Evolutionary conservation across 2,888 invertebrate genomes (phyloP), one percentile per base, ranked within the genome.

Genomic region (Lepas anatifera): DNA sequence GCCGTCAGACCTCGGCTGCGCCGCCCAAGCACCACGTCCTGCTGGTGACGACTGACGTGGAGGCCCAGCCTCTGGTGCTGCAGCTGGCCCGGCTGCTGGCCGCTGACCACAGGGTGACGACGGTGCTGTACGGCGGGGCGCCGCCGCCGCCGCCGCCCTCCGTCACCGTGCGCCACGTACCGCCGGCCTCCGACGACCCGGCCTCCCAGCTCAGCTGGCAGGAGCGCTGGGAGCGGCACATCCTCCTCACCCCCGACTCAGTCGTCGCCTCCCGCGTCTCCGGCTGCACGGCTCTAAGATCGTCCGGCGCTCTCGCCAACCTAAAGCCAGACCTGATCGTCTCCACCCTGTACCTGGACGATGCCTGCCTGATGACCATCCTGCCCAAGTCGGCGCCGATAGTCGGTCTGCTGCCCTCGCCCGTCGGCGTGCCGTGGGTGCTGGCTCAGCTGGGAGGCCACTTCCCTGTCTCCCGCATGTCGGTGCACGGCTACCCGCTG

Each of bases 401-500:
- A 22, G 6, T 58, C 18, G 58, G 58, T 32, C 32, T 58, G 32
- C 27, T 58, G 32, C 13, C 58, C 32, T 58, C 58, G 32, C 7
- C 32, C 32, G 58, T 58, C 32, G 58, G 58, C 58, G 25, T 58
- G 29, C 58, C 58, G 2, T 58, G 58, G 58, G 58, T 58, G 6
- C 29, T 32, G 32, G 13, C 18, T 10, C 58, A 58, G 58, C 58
- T 58, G 58, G 58, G 58, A 3, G 58, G 58, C 18, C 58, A 58
- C 32, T 58, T 25, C 32, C 58, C 58, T 6, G 58, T 58, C 32
- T 22, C 32, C 32, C 58, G 32, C 32, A 16, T 58, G 32, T 22
- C 58, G 6, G 58, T 58, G 58, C 58, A 58, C 58, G 58, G 58
- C 32, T 32, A 58, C 58, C 58, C 58, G 58, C 58, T 58, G 13